Evolutionary conservation across 1,140 invertebrate species (phyloP).

Genomic region (Tigriopus japonicus): DNA sequence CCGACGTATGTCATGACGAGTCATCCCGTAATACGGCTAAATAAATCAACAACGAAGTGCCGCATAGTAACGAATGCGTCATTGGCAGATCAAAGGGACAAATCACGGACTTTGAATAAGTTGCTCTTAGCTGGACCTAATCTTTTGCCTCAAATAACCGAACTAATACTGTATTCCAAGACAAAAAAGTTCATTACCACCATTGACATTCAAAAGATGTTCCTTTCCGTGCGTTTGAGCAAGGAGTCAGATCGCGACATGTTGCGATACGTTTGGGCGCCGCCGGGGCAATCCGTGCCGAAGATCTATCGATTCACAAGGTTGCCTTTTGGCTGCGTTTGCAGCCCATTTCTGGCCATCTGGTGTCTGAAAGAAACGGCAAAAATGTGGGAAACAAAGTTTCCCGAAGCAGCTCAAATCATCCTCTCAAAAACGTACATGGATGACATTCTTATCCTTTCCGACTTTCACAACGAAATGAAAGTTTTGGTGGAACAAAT

Average conservation of each 20-base stretch:
- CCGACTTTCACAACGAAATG: not conserved
- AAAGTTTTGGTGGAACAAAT: not conserved
- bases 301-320: not conserved
- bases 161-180: not conserved
- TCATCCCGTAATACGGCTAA: not conserved
- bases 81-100: not conserved
- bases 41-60: constrained; percentile 1
- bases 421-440: not conserved
- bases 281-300: not conserved
- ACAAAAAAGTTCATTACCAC: constrained; percentile 1
- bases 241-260: not conserved
- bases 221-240: not conserved
- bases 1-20: not conserved
- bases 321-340: not conserved
- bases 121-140: not conserved
- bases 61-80: constrained; percentile 3
- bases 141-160: not conserved
- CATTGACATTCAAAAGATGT: constrained; percentile 3
- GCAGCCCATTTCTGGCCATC: not conserved
- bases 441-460: not conserved
- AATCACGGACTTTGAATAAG: not conserved
- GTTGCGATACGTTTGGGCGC: not conserved
- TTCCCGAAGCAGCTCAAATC: not conserved
- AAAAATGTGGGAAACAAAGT: not conserved
- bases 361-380: constrained; percentile 1